Percentiles rank a stretch among this genome's conserved stretches.
These are phyloP conservation scores for Zaprionus taronus DNA, from an alignment of 1,140 invertebrate species.

Conservation along the genomic window DNA sequence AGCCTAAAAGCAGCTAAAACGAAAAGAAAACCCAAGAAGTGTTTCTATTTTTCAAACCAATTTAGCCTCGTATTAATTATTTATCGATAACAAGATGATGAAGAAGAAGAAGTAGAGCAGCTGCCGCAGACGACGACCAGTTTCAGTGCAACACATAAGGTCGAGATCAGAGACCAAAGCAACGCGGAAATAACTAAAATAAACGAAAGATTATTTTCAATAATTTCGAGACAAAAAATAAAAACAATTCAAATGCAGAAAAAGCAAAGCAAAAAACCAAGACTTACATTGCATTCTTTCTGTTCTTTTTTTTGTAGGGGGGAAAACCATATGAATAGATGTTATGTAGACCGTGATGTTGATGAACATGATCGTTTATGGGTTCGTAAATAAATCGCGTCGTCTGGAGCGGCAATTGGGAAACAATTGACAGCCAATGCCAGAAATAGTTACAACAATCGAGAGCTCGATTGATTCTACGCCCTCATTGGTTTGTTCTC, in stretches of 20 bases:
- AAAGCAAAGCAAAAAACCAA: constrained; percentile 24
- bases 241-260: constrained; percentile 21
- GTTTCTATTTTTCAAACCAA: constrained; percentile 73
- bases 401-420: constrained; percentile 3
- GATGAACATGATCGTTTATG: not conserved
- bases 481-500: not conserved
- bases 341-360: not conserved
- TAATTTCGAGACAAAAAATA: constrained; percentile 42
- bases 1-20: constrained; percentile 15
- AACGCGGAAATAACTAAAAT: constrained; percentile 2
- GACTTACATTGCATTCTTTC: not conserved
- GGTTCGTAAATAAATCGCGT: not conserved
- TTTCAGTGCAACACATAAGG: not conserved
- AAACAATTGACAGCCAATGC: constrained; percentile 22
- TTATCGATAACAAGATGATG: constrained; percentile 34
- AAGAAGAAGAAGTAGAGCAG: not conserved
- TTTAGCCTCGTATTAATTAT: constrained; percentile 34
- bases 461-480: constrained; percentile 3
- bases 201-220: constrained; percentile 26
- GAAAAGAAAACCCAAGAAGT: constrained; percentile 38
- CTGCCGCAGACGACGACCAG: constrained; percentile 1
- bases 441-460: constrained; percentile 13
- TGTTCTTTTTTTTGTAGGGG: not conserved
- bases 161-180: constrained; percentile 17
- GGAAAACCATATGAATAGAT: not conserved